A percentile compares a stretch with the other conserved stretches of the same genome.
Conservation (phyloP, 2,888 invertebrate species). For the Schizotus pectinicornis region DNA sequence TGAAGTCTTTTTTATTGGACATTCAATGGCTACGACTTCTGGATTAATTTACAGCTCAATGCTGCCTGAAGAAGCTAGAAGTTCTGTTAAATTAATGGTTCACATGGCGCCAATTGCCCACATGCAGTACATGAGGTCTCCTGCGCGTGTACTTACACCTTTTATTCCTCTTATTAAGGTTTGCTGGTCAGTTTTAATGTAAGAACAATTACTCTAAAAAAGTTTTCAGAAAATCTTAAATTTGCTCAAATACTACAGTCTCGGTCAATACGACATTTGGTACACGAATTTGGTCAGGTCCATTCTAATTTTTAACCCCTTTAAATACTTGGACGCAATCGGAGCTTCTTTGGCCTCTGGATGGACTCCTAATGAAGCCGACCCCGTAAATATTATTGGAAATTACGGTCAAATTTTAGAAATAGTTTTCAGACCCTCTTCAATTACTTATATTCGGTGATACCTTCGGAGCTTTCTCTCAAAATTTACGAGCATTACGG, state of each 20-base stretch:
- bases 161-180: constrained; percentile 5
- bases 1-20: constrained; percentile 28
- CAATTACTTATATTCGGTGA: not conserved
- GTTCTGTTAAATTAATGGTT: constrained; percentile 23
- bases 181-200: not conserved
- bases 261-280: not conserved
- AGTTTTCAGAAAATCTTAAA: not conserved
- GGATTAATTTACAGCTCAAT: constrained; percentile 29
- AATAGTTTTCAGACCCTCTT: not conserved
- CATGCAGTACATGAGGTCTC: constrained; percentile 14
- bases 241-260: not conserved
- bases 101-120: constrained; percentile 20
- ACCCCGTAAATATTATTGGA: constrained; percentile 7
- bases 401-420: not conserved
- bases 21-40: constrained; percentile 30
- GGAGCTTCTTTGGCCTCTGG: constrained; percentile 1
- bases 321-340: constrained; percentile 3
- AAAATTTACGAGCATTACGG: constrained; percentile 28
- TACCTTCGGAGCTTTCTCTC: constrained; percentile 7
- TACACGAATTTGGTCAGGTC: not conserved
- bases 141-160: not conserved
- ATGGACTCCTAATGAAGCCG: constrained; percentile 9
- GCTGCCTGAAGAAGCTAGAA: constrained; percentile 20
- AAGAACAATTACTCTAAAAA: not conserved
- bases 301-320: constrained; percentile 1